Evolutionary conservation across 2,888 invertebrate species (phyloP), one percentile per base, ranked within the genome.

Genomic region (Mesorhabditis spiculigera): DNA sequence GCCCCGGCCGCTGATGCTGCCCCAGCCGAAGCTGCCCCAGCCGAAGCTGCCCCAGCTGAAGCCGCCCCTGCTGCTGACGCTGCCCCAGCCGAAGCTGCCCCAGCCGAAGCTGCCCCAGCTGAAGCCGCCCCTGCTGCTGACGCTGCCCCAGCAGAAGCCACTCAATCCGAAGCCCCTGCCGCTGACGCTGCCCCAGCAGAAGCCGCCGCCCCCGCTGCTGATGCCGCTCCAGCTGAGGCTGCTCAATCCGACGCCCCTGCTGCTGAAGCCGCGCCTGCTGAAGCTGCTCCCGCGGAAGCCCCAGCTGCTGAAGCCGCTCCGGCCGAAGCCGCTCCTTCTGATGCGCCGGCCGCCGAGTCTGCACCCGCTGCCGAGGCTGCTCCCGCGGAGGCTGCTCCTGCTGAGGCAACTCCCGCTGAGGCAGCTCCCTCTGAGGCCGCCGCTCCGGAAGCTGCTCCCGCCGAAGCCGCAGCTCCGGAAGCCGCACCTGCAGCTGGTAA

Each of bases 381-480:
- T 28, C 28, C 28, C 1, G 28, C 28, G 1, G 28, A 28, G 28
- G 28, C 28, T 28, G 28, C 28, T 28, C 28, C n/a, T 50, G n/a
- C n/a, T 13, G 28, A 28, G 28, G 28, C 28, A 28, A 28, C 28
- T 28, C 28, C 28, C 28, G 28, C 28, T 28, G 58, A 58, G n/a
- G 58, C 58, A 58, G 58, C 58, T 58, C 58, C 58, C 10, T 13
- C 58, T 58, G 10, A 58, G 58, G 58, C 10, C n/a, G 10, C 58
- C 58, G 58, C 28, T 63, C 28, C 28, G 16, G 63, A 63, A n/a
- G 63, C 63, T 13, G 16, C 63, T 63, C 16, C 41, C 13, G 63
- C 63, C 63, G 63, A 13, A 63, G 63, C n/a, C 13, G n/a, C 63
- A 28, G 16, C n/a, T 28, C 63, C 63, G 16, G 63, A 13, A 63